A percentile compares a stretch with the other conserved stretches of the same genome.
Conservation (phyloP, 2,888 invertebrate genomes). For the Chirona hameri region DNA sequence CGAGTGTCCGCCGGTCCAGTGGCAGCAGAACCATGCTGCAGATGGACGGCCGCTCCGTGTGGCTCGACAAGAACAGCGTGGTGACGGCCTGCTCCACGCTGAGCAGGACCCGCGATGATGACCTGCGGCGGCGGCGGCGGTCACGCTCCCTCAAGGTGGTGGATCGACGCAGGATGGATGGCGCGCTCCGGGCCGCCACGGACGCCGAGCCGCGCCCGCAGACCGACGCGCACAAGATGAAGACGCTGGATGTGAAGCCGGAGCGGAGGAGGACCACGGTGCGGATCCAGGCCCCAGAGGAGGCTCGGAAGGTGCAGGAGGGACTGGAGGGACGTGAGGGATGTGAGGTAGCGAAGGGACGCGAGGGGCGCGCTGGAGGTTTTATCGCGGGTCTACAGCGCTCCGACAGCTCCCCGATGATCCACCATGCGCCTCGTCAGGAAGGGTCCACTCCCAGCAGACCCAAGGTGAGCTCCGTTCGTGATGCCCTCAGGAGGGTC, state of each 20-base stretch:
- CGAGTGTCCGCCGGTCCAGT: no score
- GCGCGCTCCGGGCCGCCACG: background rate
- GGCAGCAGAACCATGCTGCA: constrained; percentile 28
- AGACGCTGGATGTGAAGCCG: constrained; percentile 6
- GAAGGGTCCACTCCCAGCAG: background rate
- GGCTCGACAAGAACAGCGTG: constrained; percentile 29
- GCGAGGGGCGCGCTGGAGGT: background rate
- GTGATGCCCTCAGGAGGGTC: background rate
- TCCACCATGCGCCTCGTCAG: no score
- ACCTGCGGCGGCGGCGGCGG: background rate
- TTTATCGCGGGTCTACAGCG: background rate
- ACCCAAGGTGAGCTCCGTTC: no score
- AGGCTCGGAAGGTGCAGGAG: background rate
- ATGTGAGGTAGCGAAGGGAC: background rate
- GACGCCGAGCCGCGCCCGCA: background rate
- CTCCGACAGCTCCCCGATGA: background rate
- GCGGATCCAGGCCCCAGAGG: background rate
- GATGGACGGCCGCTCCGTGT: constrained; percentile 29
- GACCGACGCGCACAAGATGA: background rate
- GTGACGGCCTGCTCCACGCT: constrained; percentile 8
- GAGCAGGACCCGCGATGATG: background rate
- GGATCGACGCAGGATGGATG: background rate
- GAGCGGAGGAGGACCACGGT: background rate
- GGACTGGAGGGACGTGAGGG: no score
- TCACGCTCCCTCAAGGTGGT: constrained; percentile 5